phyloP scores from a whole-genome alignment of 2,797 vertebrate genomes.

The Halcyon chelicuti region DNA sequence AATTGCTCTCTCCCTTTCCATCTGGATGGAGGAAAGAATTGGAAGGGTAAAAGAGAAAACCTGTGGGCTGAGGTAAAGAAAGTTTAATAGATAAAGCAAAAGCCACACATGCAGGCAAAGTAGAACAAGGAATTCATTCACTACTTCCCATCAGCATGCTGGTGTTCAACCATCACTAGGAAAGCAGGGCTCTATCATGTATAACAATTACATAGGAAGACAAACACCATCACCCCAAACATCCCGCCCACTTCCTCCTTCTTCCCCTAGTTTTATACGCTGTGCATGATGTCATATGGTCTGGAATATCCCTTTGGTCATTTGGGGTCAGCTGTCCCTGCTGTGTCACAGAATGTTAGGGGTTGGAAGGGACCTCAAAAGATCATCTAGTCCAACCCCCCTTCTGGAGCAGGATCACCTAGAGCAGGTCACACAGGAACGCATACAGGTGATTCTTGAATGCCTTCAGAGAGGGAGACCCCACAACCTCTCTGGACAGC shows the following conservation, averaged over 20 bases:
- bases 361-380: too few species aligned
- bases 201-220: background rate
- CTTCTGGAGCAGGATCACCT: too few species aligned
- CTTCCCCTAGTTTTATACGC: too few species aligned
- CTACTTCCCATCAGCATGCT: background rate
- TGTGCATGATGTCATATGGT: background rate
- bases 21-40: background rate
- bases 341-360: background rate
- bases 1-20: accelerated
- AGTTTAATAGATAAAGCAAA: background rate
- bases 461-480: too few species aligned
- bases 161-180: background rate
- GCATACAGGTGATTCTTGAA: too few species aligned
- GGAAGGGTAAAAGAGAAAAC: background rate
- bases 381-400: too few species aligned
- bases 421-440: too few species aligned
- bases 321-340: background rate
- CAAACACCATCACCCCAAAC: background rate
- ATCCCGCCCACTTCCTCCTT: background rate
- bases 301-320: too few species aligned
- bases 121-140: background rate
- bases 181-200: background rate
- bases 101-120: background rate
- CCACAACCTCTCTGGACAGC: too few species aligned
- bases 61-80: background rate